Evolutionary conservation across 2,797 vertebrate genomes (phyloP), one percentile per base, ranked within the genome.

Genomic region (Podargus strigoides): DNA sequence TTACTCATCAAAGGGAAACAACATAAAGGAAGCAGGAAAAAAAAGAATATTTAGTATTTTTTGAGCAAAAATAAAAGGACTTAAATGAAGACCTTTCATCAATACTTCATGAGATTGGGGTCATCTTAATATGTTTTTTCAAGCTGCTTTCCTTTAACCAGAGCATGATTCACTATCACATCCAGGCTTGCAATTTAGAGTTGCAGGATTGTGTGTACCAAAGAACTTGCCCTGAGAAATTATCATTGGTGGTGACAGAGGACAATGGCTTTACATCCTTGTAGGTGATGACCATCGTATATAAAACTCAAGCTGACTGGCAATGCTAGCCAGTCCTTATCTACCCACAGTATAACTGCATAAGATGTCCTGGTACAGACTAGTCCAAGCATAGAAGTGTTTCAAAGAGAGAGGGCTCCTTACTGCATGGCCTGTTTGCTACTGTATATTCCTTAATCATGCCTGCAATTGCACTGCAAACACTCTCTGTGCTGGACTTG

Each of bases 1-100:
- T 95, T 90, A 37, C 88, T 94, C 82, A 69, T 88, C 66, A 93
- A 94, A 96, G 70, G 28, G 59, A 96, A 83, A 42, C 16, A 42
- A 26, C 69, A 67, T 41, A 41, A 75, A 89, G 55, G 46, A 88
- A 72, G 26, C 16, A 66, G 58, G 44, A 16, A 73, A 85, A 50
- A 91, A 92, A 55, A 72, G 32, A 72, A 76, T 60, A 60, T 39
- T 80, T 66, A 53, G 56, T 75, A 28, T 52, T 88, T 96, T 95
- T 72, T 3, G 21, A 37, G 28, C 1, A 18, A 53, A 37, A 76
- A n/a, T n/a, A n/a, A 49, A 52, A 16, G 17, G 15, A 34, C 46
- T 62, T 32, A n/a, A 84, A 56, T 22, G 22, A 66, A 91, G 67
- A 53, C 27, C 37, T 68, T 79, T 47, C 11, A 56, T 78, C 82